phyloP scores from a whole-genome alignment of 1,140 invertebrate genomes.

The Eriocheir sinensis region DNA sequence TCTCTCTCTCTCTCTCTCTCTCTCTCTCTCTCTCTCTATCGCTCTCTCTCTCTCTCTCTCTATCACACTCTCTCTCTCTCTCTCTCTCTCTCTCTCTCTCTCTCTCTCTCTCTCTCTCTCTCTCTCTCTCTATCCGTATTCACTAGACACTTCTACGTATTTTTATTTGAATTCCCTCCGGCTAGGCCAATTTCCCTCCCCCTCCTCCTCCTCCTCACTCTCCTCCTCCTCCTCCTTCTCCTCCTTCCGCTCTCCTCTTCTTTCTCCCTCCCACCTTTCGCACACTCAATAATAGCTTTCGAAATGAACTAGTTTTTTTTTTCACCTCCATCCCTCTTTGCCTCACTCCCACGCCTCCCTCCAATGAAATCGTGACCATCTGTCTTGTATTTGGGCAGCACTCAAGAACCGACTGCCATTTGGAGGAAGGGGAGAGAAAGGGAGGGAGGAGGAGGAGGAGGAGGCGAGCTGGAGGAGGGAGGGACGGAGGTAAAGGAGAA shows the following conservation, averaged over 20 bases:
- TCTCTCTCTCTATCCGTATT: neutral
- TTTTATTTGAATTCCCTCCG: neutral
- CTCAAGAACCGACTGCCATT: neutral
- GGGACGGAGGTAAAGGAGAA: neutral
- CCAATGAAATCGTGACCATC: neutral
- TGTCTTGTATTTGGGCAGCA: slow-evolving; percentile 10
- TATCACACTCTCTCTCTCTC: neutral
- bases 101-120: slow-evolving; percentile 19
- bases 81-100: slow-evolving; percentile 5
- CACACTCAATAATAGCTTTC: slow-evolving; percentile 7
- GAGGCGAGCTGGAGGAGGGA: neutral
- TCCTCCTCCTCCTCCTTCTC: no score
- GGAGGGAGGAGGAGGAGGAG: neutral
- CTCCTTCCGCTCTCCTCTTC: neutral
- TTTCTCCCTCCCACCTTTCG: neutral
- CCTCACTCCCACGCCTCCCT: neutral
- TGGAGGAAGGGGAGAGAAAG: neutral
- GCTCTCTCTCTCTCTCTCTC: neutral
- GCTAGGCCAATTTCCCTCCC: neutral
- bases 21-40: neutral
- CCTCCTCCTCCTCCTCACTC: no score
- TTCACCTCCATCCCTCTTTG: neutral
- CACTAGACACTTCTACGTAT: neutral
- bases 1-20: neutral
- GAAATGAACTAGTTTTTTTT: neutral